A percentile compares a stretch with the other conserved stretches of the same genome.
Evolutionary conservation across 1,140 invertebrate genomes (phyloP).

Genomic region (Belonocnema kinseyi): DNA sequence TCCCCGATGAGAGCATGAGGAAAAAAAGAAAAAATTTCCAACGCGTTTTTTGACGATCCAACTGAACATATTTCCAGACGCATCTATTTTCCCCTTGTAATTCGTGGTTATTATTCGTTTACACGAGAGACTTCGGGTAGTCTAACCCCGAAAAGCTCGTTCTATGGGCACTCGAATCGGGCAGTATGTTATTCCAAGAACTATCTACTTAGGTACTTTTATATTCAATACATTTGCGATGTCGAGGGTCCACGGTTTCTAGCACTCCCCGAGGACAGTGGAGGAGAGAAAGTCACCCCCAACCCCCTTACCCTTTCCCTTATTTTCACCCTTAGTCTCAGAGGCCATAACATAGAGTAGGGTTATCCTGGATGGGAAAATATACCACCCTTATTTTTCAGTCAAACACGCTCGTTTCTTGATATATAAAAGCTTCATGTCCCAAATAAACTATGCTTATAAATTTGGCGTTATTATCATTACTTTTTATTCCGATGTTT

Average conservation of each 20-base stretch:
- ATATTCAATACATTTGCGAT: slow-evolving; percentile 73
- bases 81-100: slow-evolving; percentile 55
- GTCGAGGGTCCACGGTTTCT: slow-evolving; percentile 54
- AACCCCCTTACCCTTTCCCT: no score
- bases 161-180: slow-evolving; percentile 38
- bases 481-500: no score
- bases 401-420: slow-evolving; percentile 33
- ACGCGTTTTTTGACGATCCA: neutral
- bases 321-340: slow-evolving; percentile 12
- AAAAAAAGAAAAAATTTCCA: no score
- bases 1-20: no score
- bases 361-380: slow-evolving; percentile 49
- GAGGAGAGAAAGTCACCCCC: slow-evolving; percentile 54
- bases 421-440: slow-evolving; percentile 31
- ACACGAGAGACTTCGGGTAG: slow-evolving; percentile 39
- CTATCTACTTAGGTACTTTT: slow-evolving; percentile 73
- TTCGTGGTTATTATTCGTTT: slow-evolving; percentile 72
- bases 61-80: slow-evolving; percentile 37
- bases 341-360: neutral
- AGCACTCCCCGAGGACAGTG: slow-evolving; percentile 67
- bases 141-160: slow-evolving; percentile 41
- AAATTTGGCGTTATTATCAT: no score
- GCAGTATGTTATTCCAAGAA: slow-evolving; percentile 65
- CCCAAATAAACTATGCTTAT: slow-evolving; percentile 28
- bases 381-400: slow-evolving; percentile 65